These are phyloP conservation scores for Glaucomys volans DNA, from an alignment of 2,113 vertebrate genomes.

Conservation along the genomic window DNA sequence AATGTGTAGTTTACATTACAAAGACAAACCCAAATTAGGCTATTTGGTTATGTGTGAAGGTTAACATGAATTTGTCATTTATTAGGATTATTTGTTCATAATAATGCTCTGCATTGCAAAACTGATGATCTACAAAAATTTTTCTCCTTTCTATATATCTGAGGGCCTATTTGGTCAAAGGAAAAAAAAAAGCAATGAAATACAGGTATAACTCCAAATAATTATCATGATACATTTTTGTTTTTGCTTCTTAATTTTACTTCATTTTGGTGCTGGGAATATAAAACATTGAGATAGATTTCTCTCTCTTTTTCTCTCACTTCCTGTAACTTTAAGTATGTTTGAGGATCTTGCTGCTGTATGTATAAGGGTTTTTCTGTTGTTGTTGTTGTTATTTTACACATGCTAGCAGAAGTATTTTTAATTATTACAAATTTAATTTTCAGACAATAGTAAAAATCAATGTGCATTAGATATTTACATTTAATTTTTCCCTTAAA, in stretches of 20 bases:
- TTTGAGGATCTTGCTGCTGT: too few species aligned
- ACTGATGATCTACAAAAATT: neutral
- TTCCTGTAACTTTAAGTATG: neutral
- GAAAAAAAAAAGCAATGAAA: neutral
- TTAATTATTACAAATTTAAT: neutral
- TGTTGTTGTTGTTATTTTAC: neutral
- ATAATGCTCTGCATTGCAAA: neutral
- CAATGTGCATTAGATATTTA: neutral
- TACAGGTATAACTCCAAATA: neutral
- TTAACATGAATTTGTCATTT: neutral
- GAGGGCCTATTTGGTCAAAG: neutral
- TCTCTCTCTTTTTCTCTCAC: neutral
- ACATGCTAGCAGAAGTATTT: neutral
- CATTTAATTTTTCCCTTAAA: neutral
- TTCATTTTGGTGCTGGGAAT: neutral
- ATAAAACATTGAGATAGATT: too few species aligned
- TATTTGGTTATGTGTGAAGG: neutral
- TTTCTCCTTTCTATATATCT: neutral
- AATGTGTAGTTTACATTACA: conserved; percentile 54
- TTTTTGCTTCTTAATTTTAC: neutral
- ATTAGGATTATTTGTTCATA: neutral
- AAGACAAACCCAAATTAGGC: neutral
- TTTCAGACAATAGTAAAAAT: conserved; percentile 24
- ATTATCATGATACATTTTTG: neutral
- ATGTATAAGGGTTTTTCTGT: neutral